These are phyloP conservation scores for Xyrichtys novacula DNA, from an alignment of 2,797 vertebrate species.

Conservation along the genomic window DNA sequence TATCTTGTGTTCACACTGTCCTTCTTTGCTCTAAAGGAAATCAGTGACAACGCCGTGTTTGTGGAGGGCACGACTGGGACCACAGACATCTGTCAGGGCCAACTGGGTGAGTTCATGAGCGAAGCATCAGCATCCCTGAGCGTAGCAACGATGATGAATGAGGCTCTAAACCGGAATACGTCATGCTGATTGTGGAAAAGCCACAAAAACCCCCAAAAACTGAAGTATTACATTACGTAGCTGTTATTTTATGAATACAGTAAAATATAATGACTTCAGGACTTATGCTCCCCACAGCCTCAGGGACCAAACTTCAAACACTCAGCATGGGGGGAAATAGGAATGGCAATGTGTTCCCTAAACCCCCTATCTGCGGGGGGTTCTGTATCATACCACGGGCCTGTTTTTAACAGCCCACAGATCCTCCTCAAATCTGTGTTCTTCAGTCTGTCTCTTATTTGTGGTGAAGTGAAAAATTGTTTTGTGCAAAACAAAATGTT, in stretches of 20 bases:
- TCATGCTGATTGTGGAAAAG: constrained; percentile 31
- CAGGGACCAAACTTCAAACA: constrained; percentile 21
- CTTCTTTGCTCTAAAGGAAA: constrained; percentile 74
- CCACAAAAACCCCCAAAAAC: constrained; percentile 1
- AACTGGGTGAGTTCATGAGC: constrained; percentile 82
- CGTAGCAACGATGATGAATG: neutral
- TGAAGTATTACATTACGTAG: neutral
- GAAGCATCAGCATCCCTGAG: neutral
- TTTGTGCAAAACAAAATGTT: constrained; percentile 13
- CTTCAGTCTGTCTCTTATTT: constrained; percentile 56
- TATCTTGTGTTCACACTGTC: neutral
- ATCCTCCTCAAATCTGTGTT: neutral
- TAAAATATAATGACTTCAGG: constrained; percentile 7
- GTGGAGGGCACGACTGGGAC: constrained; percentile 84
- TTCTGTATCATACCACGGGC: neutral
- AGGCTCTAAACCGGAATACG: neutral
- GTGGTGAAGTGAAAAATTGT: constrained; percentile 9
- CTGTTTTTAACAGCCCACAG: constrained; percentile 10
- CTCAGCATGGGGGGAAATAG: constrained; percentile 27
- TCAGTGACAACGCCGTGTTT: constrained; percentile 82
- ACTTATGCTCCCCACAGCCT: neutral
- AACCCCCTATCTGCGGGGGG: constrained; percentile 28
- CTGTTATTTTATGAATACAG: neutral
- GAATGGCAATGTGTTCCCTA: constrained; percentile 10
- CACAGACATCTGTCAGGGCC: constrained; percentile 88